Evolutionary conservation across 2,113 vertebrate species (phyloP), one percentile per base, ranked within the genome.

Genomic region (Leuciscus idus): DNA sequence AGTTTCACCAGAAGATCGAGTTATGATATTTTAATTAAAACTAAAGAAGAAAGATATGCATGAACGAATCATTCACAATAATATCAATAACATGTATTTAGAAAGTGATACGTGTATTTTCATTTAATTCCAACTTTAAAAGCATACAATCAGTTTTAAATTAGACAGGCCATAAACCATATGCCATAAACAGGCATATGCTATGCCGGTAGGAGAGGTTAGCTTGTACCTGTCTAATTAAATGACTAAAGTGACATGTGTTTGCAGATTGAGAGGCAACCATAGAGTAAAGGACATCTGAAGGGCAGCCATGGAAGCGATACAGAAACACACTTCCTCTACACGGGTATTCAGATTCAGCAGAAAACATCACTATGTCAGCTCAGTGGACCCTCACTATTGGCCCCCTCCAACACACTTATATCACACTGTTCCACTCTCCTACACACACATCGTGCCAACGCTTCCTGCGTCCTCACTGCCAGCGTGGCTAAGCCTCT

Each of bases 401-500:
- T 73, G 66, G 81, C 81, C 48, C 33, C 23, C 8, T 59, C 48
- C 74, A 72, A 72, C 55, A 73, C 74, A 66, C 62, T 52, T 74
- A 26, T 78, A 30, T 52, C 74, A 9, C 19, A 46, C 52, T 84
- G 72, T 77, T 21, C 79, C 36, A 17, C 52, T 61, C 50, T 46
- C n/a, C 50, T 48, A 74, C 68, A 80, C 59, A 75, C 61, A 79
- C 62, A 80, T 74, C 48, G 30, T 80, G 64, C 50, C 80, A 80
- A 46, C 5, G 4, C 75, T 86, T 61, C 57, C 64, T 74, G 70
- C 30, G 19, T 83, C 59, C 61, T 50, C 48, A 36, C 62, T 68
- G 82, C 85, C 30, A 81, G 59, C 78, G 73, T 84, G 87, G 50
- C 68, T 83, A 26, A 74, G 75, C 79, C 86, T 84, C 87, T 87